Base-by-base conservation (phyloP, 2,888 invertebrate genomes). In the Thalpophila matura region DNA sequence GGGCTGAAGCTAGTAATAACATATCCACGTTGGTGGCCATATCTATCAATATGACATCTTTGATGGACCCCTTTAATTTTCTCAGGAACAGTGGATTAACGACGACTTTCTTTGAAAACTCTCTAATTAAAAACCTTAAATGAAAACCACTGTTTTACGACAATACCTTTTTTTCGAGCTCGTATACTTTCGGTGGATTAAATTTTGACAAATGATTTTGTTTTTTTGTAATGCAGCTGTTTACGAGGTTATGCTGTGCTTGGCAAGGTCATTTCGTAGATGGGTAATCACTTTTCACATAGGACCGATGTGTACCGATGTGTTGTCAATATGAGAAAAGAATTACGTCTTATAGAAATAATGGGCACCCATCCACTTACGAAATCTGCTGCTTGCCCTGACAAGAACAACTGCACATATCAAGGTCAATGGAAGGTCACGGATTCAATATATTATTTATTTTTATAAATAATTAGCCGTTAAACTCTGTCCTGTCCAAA, bases 91-190 rank as follows among this genome's bases (percentile, higher is more conserved):
- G 79, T 84, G 87, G 89, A 91, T 91, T 91, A 91, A 91, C 88
- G 87, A 83, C 73, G 80, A 73, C 81, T 86, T 80, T 79, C 83
- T 80, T 75, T 77, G 77, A 81, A 83, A 83, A 83, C 85, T 86
- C 85, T 90, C 91, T 91, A 92, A 92, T 92, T 91, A 92, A 91
- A 90, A 91, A 85, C 86, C 87, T 84, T 86, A 86, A 89, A 89
- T 86, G 85, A 84, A 87, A 84, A 86, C 86, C 86, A 81, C 85
- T 81, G 84, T 89, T 87, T 88, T 83, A 86, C 83, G 82, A 84
- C 83, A 81, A 83, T 84, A 86, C 80, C 82, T 84, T 80, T 82
- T 81, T 80, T 75, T 51, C 38, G 45, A 50, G 29, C 58, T 22
- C 31, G 22, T 49, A 18, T 38, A 57, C 60, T 57, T 79, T 57